Percentiles rank a stretch among this genome's conserved stretches.
These are phyloP conservation scores for Thaumetopoea pityocampa DNA, from an alignment of 1,140 invertebrate species.

Conservation along the genomic window DNA sequence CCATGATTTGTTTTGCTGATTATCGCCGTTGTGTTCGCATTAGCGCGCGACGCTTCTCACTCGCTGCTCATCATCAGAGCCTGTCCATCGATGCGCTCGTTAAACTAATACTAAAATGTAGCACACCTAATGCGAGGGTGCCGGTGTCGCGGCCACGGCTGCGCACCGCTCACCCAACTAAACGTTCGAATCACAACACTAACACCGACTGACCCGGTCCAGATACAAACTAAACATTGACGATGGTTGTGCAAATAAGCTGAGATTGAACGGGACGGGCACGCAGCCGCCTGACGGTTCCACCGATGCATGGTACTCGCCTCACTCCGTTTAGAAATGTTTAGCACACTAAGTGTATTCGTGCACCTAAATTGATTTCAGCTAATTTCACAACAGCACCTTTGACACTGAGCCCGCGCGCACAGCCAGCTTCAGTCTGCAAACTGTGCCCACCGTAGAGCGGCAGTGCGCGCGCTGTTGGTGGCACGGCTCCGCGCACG, in stretches of 20 bases:
- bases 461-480: not conserved
- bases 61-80: conserved; percentile 32
- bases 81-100: conserved; percentile 32
- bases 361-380: conserved; percentile 51
- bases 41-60: conserved; percentile 31
- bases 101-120: conserved; percentile 16
- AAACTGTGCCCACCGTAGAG: conserved; percentile 27
- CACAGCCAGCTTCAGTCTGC: conserved; percentile 49
- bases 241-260: conserved; percentile 59
- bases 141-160: no score
- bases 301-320: conserved; percentile 41
- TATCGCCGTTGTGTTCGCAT: conserved; percentile 17
- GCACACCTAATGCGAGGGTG: no score
- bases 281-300: conserved; percentile 34
- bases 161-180: no score
- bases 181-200: conserved; percentile 22
- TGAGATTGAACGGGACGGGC: conserved; percentile 71
- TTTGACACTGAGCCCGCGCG: conserved; percentile 16
- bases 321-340: conserved; percentile 20
- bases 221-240: conserved; percentile 10
- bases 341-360: conserved; percentile 30
- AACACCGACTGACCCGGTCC: conserved; percentile 12
- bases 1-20: conserved; percentile 26
- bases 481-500: no score
- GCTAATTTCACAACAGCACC: conserved; percentile 66